Evolutionary conservation across 2,888 invertebrate genomes (phyloP).

Genomic region (Mimas tiliae): DNA sequence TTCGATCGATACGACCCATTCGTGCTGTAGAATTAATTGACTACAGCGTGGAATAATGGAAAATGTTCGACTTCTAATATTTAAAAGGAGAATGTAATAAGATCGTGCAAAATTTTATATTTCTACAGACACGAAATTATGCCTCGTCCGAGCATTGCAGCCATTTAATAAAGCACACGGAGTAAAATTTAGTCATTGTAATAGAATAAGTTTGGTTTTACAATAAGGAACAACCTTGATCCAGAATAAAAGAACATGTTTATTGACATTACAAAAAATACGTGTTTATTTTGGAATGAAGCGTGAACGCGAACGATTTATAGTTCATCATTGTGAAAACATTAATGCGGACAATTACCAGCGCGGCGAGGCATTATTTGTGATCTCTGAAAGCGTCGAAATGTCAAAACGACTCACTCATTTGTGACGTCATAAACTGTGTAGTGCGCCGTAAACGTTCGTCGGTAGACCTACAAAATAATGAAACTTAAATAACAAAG

Average conservation of each 20-base stretch:
- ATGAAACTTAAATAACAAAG: conserved; percentile 48
- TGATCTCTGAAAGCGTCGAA: conserved; percentile 40
- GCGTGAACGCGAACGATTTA: conserved; percentile 22
- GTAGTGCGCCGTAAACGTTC: conserved; percentile 94
- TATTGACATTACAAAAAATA: conserved; percentile 4
- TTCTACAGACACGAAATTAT: conserved; percentile 45
- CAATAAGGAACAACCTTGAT: not conserved
- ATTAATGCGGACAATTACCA: conserved; percentile 31
- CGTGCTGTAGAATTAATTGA: too few relatives aligned
- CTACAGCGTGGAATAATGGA: not conserved
- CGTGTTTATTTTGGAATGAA: conserved; percentile 9
- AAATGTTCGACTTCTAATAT: not conserved
- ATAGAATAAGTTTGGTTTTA: not conserved
- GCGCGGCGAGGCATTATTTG: conserved; percentile 46
- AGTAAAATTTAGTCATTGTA: conserved; percentile 39
- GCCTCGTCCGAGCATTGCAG: conserved; percentile 35
- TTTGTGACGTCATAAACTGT: conserved; percentile 96
- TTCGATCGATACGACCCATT: not conserved
- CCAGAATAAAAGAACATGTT: not conserved
- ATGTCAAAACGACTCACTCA: conserved; percentile 87
- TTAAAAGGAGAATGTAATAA: conserved; percentile 49
- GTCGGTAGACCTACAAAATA: conserved; percentile 90
- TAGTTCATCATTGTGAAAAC: conserved; percentile 11
- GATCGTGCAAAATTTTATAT: conserved; percentile 60
- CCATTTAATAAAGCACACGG: conserved; percentile 43